A percentile compares a stretch with the other conserved stretches of the same genome.
Evolutionary conservation across 2,113 vertebrate genomes (phyloP).

Genomic region (Cricetomys ansorgei): DNA sequence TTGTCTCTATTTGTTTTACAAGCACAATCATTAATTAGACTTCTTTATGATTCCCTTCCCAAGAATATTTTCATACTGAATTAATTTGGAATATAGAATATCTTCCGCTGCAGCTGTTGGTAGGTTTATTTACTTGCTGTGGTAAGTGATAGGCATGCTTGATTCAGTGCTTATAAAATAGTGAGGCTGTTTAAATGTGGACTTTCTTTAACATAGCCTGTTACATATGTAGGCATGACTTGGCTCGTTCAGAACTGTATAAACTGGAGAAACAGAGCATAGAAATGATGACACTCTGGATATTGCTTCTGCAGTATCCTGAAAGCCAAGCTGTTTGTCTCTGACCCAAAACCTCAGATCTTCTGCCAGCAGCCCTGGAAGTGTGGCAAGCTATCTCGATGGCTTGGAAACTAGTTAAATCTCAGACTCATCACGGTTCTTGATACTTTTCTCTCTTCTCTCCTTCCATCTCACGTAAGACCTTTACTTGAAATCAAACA

Average conservation of each 20-base stretch:
- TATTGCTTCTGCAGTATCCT: not conserved
- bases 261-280: not conserved
- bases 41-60: not conserved
- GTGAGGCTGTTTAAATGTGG: not conserved
- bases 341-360: not conserved
- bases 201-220: not conserved
- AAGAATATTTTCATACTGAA: not conserved
- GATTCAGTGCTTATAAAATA: not conserved
- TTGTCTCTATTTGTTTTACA: not conserved
- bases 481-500: not conserved
- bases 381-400: not conserved
- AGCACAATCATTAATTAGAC: not conserved
- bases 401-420: not conserved
- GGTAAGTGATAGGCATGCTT: slow-evolving; percentile 10
- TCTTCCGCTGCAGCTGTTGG: not conserved
- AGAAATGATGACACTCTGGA: not conserved
- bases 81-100: not conserved
- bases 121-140: not conserved
- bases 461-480: not conserved
- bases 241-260: not conserved
- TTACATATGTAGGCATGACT: not conserved
- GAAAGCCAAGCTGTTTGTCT: not conserved
- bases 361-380: not conserved
- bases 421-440: not conserved
- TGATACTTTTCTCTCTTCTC: not conserved